phyloP scores from a whole-genome alignment of 2,797 vertebrate genomes.

The Ctenopoma kingsleyae region DNA sequence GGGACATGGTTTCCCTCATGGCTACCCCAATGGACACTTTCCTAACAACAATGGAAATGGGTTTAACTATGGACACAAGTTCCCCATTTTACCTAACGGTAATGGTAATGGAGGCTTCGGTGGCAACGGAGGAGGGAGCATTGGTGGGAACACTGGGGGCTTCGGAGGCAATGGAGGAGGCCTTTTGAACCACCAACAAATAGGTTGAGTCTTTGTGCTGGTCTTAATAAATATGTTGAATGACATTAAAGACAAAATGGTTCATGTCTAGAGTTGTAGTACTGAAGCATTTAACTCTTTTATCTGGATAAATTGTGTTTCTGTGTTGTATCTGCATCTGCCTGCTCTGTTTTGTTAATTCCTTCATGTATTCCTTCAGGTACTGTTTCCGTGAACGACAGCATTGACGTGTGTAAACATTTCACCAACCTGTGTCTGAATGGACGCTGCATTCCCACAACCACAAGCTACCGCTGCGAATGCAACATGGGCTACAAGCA shows the following conservation, averaged over 20 bases:
- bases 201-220: conserved; percentile 54
- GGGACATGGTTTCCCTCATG: conserved; percentile 81
- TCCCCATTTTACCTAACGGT: conserved; percentile 63
- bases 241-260: neutral
- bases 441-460: conserved; percentile 95
- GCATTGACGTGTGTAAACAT: conserved; percentile 95
- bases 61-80: conserved; percentile 71
- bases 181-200: conserved; percentile 44
- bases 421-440: conserved; percentile 97
- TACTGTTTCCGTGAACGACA: conserved; percentile 90
- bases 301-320: neutral
- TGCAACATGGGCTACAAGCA: conserved; percentile 99
- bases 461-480: conserved; percentile 95
- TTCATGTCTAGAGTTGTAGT: neutral
- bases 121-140: conserved; percentile 48
- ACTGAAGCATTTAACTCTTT: neutral
- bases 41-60: conserved; percentile 73
- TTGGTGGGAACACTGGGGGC: conserved; percentile 5
- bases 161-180: conserved; percentile 63
- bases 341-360: conserved; percentile 4
- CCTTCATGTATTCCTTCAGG: conserved; percentile 64
- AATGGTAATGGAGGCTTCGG: conserved; percentile 72
- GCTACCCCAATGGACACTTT: conserved; percentile 75
- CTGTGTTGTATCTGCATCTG: neutral
- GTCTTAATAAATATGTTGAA: neutral